Evolutionary conservation across 2,888 invertebrate species (phyloP).

Genomic region (Lochmaea crataegi): DNA sequence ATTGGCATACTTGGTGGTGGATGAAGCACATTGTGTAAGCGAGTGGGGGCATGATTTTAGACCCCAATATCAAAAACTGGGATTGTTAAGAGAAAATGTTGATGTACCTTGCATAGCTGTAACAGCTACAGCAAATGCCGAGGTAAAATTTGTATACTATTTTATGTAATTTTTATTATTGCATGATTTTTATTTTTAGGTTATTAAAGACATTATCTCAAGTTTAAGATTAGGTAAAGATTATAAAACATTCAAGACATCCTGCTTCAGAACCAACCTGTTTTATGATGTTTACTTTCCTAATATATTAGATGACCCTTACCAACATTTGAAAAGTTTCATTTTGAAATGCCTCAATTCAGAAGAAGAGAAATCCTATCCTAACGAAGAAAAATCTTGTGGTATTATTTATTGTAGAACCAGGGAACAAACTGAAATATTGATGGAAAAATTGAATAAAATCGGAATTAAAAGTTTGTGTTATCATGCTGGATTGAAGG

Average conservation of each 20-base stretch:
- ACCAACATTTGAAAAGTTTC: slow-evolving; percentile 82
- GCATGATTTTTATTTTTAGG: slow-evolving; percentile 65
- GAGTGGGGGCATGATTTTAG: slow-evolving; percentile 99
- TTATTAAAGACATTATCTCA: slow-evolving; percentile 83
- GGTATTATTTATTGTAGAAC: slow-evolving; percentile 70
- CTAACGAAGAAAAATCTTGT: slow-evolving; percentile 55
- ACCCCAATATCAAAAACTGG: slow-evolving; percentile 93
- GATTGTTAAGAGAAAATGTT: slow-evolving; percentile 74
- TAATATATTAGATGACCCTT: slow-evolving; percentile 85
- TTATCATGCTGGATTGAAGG: slow-evolving; percentile 90
- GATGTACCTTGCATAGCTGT: slow-evolving; percentile 89
- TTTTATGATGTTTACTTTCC: slow-evolving; percentile 94
- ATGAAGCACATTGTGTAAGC: slow-evolving; percentile 98
- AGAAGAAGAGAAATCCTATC: slow-evolving; percentile 66
- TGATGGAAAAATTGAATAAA: slow-evolving; percentile 80
- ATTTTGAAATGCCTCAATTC: slow-evolving; percentile 75
- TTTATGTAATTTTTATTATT: slow-evolving; percentile 11
- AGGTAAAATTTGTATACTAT: slow-evolving; percentile 60
- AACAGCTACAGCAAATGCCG: slow-evolving; percentile 91
- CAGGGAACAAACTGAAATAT: slow-evolving; percentile 87
- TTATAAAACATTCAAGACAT: slow-evolving; percentile 76
- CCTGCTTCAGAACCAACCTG: slow-evolving; percentile 92
- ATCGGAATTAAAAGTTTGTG: slow-evolving; percentile 82
- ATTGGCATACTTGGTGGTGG: slow-evolving; percentile 91
- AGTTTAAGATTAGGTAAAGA: slow-evolving; percentile 72